Percentiles rank a stretch among this genome's conserved stretches.
phyloP scores from a whole-genome alignment of 2,888 invertebrate species.

The Deilephila porcellus region DNA sequence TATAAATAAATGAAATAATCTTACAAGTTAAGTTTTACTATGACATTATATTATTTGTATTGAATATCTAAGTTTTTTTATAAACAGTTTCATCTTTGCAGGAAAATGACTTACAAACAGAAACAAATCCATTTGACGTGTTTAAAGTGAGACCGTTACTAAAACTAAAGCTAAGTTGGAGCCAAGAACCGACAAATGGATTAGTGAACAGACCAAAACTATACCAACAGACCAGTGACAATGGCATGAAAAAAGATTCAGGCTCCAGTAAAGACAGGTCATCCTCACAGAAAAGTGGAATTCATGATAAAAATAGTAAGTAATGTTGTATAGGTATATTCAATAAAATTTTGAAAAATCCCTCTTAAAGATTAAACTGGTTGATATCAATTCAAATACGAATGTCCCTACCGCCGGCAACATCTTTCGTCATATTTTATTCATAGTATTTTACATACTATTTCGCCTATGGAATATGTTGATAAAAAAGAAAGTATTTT shows the following conservation, averaged over 20 bases:
- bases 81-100: slow-evolving; percentile 46
- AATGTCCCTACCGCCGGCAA: no score
- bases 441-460: no score
- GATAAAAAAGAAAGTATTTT: no score
- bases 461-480: not conserved
- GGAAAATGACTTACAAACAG: slow-evolving; percentile 74
- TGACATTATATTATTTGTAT: no score
- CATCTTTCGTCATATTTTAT: no score
- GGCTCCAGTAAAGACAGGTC: slow-evolving; percentile 63
- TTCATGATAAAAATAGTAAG: slow-evolving; percentile 71
- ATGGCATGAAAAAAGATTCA: slow-evolving; percentile 69
- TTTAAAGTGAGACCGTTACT: slow-evolving; percentile 92
- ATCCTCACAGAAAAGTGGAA: slow-evolving; percentile 60
- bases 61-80: no score
- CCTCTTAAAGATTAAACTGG: no score
- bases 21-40: no score
- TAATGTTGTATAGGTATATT: slow-evolving; percentile 32
- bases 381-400: no score
- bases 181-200: slow-evolving; percentile 88
- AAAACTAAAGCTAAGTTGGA: slow-evolving; percentile 94
- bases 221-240: slow-evolving; percentile 74
- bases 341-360: no score
- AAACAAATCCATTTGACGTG: slow-evolving; percentile 88
- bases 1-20: no score
- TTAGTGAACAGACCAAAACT: slow-evolving; percentile 88